A percentile compares a stretch with the other conserved stretches of the same genome.
These are phyloP conservation scores for Catharus fuscescens DNA, from an alignment of 2,113 vertebrate species.

Conservation along the genomic window DNA sequence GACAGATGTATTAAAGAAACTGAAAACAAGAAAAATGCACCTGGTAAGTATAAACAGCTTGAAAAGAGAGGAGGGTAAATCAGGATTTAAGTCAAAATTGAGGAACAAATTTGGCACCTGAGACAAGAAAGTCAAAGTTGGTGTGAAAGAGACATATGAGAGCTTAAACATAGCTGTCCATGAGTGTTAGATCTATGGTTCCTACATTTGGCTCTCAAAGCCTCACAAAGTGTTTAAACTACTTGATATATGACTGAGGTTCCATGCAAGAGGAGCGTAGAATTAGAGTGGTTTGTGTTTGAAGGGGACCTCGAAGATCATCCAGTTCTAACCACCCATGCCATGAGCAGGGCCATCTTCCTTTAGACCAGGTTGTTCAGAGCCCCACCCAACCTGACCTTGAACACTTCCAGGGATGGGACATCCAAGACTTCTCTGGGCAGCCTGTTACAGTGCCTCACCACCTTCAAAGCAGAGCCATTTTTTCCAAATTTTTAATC, in stretches of 20 bases:
- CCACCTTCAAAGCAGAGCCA: not conserved
- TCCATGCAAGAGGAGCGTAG: not conserved
- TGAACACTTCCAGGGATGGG: not conserved
- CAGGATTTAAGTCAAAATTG: not conserved
- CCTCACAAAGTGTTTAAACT: not conserved
- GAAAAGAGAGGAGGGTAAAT: not conserved
- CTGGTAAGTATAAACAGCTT: not conserved
- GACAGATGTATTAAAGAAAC: not conserved
- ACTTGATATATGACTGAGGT: rapidly evolving
- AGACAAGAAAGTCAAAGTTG: not conserved
- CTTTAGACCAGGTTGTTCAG: not conserved
- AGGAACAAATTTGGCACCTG: not conserved
- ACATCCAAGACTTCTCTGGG: not conserved
- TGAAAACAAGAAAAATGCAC: not conserved
- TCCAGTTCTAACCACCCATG: not conserved
- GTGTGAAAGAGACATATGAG: not conserved
- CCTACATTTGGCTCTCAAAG: not conserved
- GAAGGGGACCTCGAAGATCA: not conserved
- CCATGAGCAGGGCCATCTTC: not conserved
- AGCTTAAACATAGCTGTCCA: not conserved
- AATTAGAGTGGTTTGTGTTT: not conserved
- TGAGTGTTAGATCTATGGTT: not conserved
- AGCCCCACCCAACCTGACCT: no score
- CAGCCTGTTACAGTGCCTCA: not conserved
- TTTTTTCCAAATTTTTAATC: not conserved